phyloP scores from a whole-genome alignment of 1,140 invertebrate genomes.

The Pseudomyrmex gracilis region DNA sequence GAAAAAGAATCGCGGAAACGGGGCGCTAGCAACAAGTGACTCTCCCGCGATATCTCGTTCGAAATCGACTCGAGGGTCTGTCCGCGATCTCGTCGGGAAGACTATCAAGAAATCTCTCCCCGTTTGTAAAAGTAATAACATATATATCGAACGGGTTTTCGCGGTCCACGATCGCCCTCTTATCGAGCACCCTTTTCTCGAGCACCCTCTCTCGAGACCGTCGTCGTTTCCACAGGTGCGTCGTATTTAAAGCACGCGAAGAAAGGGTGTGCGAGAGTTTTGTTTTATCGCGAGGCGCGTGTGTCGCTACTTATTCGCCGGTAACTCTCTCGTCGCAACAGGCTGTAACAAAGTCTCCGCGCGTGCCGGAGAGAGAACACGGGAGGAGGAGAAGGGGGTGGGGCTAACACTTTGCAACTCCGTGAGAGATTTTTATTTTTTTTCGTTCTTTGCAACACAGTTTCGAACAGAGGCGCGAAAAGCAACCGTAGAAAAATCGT shows the following conservation, averaged over 20 bases:
- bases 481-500: conserved; percentile 10
- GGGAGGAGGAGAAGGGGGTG: no score
- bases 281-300: neutral
- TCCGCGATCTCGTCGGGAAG: conserved; percentile 1
- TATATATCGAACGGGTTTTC: no score
- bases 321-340: conserved; percentile 8
- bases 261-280: neutral
- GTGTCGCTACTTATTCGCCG: neutral
- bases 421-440: neutral
- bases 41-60: conserved; percentile 6
- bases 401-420: conserved; percentile 19
- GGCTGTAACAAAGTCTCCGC: neutral
- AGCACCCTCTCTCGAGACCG: neutral
- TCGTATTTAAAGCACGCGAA: conserved; percentile 15
- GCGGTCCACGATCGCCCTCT: neutral
- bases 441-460: neutral
- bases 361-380: neutral
- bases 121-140: conserved; percentile 1
- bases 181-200: neutral
- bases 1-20: neutral
- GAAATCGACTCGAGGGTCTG: conserved; percentile 4
- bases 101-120: conserved; percentile 21
- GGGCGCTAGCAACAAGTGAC: conserved; percentile 58
- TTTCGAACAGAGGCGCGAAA: neutral
- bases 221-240: neutral